These are phyloP conservation scores for Eupithecia dodoneata DNA, from an alignment of 2,888 invertebrate genomes.

Conservation along the genomic window DNA sequence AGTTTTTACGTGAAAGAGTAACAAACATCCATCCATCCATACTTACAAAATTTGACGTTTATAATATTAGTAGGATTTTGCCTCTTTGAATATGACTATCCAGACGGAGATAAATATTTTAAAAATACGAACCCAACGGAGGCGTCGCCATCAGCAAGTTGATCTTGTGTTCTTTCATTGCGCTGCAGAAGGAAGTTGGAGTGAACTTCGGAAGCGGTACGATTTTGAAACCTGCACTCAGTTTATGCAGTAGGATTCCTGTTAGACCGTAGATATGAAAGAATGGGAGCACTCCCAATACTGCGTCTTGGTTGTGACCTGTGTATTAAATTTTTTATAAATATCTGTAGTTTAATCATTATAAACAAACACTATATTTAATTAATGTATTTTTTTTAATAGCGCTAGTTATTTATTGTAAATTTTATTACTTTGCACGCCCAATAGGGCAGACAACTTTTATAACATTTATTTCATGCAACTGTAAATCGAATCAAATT, in stretches of 20 bases:
- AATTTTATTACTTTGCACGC: no score
- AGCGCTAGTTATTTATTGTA: no score
- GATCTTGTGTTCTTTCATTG: constrained; percentile 84
- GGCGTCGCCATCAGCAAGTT: constrained; percentile 88
- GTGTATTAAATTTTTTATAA: constrained; percentile 28
- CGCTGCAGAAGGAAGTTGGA: constrained; percentile 86
- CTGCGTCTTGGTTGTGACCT: constrained; percentile 82
- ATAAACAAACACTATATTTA: neutral
- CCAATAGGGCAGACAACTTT: no score
- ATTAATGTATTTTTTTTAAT: no score
- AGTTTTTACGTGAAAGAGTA: no score
- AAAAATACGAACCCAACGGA: constrained; percentile 84
- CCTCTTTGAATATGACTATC: neutral
- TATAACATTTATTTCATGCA: no score
- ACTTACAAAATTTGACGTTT: no score
- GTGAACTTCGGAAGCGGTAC: constrained; percentile 89
- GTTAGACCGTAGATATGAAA: constrained; percentile 91
- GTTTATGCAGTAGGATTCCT: constrained; percentile 80
- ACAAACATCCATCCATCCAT: no score
- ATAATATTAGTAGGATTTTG: no score
- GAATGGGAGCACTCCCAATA: constrained; percentile 88
- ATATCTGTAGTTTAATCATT: neutral
- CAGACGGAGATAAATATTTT: neutral
- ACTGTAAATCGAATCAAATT: no score
- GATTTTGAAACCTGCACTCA: constrained; percentile 85